phyloP scores from a whole-genome alignment of 2,888 invertebrate species.

The Colostygia pectinataria region DNA sequence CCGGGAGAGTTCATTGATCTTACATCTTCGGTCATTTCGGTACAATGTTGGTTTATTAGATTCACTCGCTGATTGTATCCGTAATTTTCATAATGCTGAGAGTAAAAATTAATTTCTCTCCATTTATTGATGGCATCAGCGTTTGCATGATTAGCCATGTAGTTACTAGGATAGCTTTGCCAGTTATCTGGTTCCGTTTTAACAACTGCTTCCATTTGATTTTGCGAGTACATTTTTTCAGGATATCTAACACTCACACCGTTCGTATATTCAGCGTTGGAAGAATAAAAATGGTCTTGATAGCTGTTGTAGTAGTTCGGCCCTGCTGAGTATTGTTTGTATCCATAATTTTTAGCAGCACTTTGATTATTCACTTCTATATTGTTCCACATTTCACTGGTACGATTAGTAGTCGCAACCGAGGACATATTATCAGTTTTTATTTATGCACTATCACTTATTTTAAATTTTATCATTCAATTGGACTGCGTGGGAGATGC shows the following conservation, averaged over 20 bases:
- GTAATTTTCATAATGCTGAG: slow-evolving; percentile 58
- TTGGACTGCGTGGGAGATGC: slow-evolving; percentile 71
- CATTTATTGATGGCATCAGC: slow-evolving; percentile 65
- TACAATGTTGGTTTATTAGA: slow-evolving; percentile 40
- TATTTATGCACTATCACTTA: slow-evolving; percentile 48
- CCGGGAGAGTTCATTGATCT: slow-evolving; percentile 65
- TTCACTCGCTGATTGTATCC: slow-evolving; percentile 54
- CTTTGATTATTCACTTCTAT: slow-evolving; percentile 59
- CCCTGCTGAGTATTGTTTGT: slow-evolving; percentile 56
- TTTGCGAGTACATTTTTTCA: slow-evolving; percentile 48
- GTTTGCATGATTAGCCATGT: slow-evolving; percentile 50
- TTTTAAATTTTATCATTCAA: slow-evolving; percentile 46
- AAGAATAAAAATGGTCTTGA: slow-evolving; percentile 57
- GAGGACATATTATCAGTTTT: slow-evolving; percentile 57
- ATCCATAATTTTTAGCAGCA: slow-evolving; percentile 54
- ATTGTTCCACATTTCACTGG: slow-evolving; percentile 74
- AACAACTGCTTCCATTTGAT: slow-evolving; percentile 47
- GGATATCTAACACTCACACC: slow-evolving; percentile 45
- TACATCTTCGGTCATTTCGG: slow-evolving; percentile 55
- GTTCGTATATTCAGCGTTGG: slow-evolving; percentile 56
- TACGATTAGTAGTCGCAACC: slow-evolving; percentile 63
- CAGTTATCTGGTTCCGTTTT: slow-evolving; percentile 65
- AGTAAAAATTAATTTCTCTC: slow-evolving; percentile 64
- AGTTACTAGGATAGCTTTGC: slow-evolving; percentile 58
- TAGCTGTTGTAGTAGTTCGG: slow-evolving; percentile 53